Evolutionary conservation across 2,113 vertebrate genomes (phyloP), one percentile per base, ranked within the genome.

Genomic region (Pomatostomus ruficeps): DNA sequence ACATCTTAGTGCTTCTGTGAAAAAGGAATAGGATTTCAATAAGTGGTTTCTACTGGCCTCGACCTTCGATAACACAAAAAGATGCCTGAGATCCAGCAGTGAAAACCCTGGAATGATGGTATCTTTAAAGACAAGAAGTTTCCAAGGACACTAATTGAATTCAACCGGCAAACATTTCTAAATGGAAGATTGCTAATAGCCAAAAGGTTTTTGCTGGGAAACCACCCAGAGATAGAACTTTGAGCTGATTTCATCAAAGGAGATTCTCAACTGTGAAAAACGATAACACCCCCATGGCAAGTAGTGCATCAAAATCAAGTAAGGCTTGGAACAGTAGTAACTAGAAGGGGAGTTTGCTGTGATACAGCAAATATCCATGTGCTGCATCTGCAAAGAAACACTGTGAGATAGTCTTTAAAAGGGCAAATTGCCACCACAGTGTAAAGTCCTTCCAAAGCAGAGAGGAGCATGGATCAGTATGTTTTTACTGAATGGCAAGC

Each of bases 171-270:
- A 96, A 93, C 3, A 63, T 85, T 95, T 93, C 86, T 74, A 77
- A 88, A 88, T 93, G 85, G 75, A 93, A 93, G 89, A 85, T 40
- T 83, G 74, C 36, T 94, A 48, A 78, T 94, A 95, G 92, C 88
- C 93, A 94, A 95, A 83, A 97, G 82, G 23, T 91, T 95, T 91
- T 93, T 93, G 82, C 88, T 86, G 91, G 93, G 95, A 95, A 97
- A 94, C 59, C 91, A 95, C 93, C 88, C 88, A 92, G 84, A 96
- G 87, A 83, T 49, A 94, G 89, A 96, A 94, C 91, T 95, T 93
- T 85, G 88, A 91, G 94, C 88, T 88, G 65, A 74, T 67, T 95
- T 91, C 85, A 95, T 96, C 93, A 96, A 96, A 96, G 94, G 75
- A 94, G 88, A 93, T 88, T 91, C 72, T 96, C 93, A 93, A 86